These are phyloP conservation scores for Halocynthia aurantium DNA, from an alignment of 23 tunicate species.

Conservation along the genomic window DNA sequence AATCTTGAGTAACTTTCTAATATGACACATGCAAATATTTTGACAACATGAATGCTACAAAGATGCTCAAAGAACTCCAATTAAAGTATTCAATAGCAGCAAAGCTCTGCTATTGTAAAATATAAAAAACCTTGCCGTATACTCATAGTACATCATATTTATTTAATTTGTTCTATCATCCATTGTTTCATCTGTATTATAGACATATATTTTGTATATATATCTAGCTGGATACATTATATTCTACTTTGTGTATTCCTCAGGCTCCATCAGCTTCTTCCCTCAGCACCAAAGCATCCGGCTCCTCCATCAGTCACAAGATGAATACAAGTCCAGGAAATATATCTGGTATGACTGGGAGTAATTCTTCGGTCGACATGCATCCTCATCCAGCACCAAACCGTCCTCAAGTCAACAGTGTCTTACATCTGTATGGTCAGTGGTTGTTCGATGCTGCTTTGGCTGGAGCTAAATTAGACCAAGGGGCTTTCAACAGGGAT, in stretches of 20 bases:
- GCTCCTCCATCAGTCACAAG: neutral
- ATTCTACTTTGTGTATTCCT: neutral
- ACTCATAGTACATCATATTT: no score
- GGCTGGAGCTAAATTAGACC: conserved; percentile 62
- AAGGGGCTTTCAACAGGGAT: neutral
- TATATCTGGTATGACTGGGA: neutral
- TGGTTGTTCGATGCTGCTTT: conserved; percentile 93
- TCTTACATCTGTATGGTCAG: conserved; percentile 79
- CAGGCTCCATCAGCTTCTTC: conserved; percentile 1
- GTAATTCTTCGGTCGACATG: conserved; percentile 45
- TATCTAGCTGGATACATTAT: neutral
- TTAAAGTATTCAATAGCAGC: no score
- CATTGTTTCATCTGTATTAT: no score
- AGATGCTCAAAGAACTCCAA: no score
- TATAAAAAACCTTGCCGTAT: no score
- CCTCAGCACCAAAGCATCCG: neutral
- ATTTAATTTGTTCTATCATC: no score
- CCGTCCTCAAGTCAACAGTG: conserved; percentile 79
- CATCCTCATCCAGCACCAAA: conserved; percentile 45
- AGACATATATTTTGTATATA: no score
- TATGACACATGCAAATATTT: no score
- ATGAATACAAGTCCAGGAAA: conserved; percentile 6
- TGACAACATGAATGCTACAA: no score
- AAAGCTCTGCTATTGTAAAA: no score
- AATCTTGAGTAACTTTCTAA: no score